These are phyloP conservation scores for Thomomys bottae DNA, from an alignment of 2,113 vertebrate species.

Conservation along the genomic window DNA sequence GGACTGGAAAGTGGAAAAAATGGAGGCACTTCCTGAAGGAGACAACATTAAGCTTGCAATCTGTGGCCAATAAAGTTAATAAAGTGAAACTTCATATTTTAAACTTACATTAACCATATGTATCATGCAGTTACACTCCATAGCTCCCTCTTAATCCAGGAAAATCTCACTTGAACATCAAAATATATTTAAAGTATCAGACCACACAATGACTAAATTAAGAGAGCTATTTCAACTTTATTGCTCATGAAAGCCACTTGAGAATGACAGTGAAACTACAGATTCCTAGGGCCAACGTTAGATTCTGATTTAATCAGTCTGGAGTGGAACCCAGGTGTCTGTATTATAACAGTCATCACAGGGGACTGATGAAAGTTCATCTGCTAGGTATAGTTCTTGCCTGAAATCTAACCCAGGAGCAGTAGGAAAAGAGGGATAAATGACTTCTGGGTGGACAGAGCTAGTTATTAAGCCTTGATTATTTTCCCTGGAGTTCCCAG, in stretches of 20 bases:
- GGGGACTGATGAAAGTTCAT: background rate
- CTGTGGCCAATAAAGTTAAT: conserved; percentile 59
- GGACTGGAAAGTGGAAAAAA: conserved; percentile 49
- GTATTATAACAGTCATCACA: background rate
- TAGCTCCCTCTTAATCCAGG: background rate
- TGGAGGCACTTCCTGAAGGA: background rate
- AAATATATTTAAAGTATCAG: conserved; percentile 35
- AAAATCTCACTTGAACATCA: conserved; percentile 6
- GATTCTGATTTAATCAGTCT: background rate
- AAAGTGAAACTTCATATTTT: conserved; percentile 55
- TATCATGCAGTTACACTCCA: background rate
- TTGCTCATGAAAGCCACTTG: background rate
- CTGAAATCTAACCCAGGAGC: background rate
- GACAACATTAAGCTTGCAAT: conserved; percentile 20
- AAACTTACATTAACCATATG: conserved; percentile 52
- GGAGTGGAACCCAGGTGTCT: background rate
- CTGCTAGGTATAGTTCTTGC: background rate
- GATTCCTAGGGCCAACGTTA: background rate
- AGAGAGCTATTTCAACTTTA: conserved; percentile 28
- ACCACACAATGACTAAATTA: background rate
- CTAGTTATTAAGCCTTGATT: background rate
- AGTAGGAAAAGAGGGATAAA: background rate
- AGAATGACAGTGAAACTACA: background rate
- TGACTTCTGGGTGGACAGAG: background rate
- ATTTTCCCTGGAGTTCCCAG: background rate